phyloP scores from a whole-genome alignment of 1,140 invertebrate genomes.

The Frieseomelitta varia region DNA sequence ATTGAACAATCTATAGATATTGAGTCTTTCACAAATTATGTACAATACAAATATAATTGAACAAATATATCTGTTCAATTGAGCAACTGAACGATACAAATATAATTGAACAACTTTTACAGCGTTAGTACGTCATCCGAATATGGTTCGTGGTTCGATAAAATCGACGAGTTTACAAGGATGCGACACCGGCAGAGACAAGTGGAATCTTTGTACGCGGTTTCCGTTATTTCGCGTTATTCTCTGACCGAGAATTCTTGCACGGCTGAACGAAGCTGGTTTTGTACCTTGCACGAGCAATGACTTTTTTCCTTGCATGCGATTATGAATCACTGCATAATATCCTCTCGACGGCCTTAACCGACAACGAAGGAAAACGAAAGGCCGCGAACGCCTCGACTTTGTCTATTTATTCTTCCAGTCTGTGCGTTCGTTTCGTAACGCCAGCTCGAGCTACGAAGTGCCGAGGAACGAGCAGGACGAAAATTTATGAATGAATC shows the following conservation, averaged over 20 bases:
- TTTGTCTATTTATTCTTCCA: conserved; percentile 30
- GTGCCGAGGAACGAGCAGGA: too few relatives aligned
- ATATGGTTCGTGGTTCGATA: neutral
- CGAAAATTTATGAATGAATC: conserved; percentile 4
- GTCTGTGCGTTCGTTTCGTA: neutral
- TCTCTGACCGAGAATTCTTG: conserved; percentile 24
- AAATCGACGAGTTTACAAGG: too few relatives aligned
- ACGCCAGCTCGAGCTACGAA: neutral
- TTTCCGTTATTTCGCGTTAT: conserved; percentile 21
- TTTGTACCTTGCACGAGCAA: conserved; percentile 63
- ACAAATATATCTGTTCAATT: too few relatives aligned
- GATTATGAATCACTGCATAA: conserved; percentile 67
- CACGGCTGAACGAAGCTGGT: conserved; percentile 33
- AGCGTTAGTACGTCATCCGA: neutral
- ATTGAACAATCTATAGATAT: too few relatives aligned
- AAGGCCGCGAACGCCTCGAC: conserved; percentile 35
- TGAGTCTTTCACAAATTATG: too few relatives aligned
- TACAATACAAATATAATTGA: too few relatives aligned
- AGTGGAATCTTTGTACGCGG: neutral
- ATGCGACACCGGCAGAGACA: too few relatives aligned
- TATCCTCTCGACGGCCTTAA: conserved; percentile 63
- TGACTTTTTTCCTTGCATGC: conserved; percentile 62
- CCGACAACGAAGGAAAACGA: conserved; percentile 53
- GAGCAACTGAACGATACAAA: too few relatives aligned
- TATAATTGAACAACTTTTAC: too few relatives aligned